A percentile compares a stretch with the other conserved stretches of the same genome.
Evolutionary conservation across 2,888 invertebrate species (phyloP).

Genomic region (Tetragonula carbonaria): DNA sequence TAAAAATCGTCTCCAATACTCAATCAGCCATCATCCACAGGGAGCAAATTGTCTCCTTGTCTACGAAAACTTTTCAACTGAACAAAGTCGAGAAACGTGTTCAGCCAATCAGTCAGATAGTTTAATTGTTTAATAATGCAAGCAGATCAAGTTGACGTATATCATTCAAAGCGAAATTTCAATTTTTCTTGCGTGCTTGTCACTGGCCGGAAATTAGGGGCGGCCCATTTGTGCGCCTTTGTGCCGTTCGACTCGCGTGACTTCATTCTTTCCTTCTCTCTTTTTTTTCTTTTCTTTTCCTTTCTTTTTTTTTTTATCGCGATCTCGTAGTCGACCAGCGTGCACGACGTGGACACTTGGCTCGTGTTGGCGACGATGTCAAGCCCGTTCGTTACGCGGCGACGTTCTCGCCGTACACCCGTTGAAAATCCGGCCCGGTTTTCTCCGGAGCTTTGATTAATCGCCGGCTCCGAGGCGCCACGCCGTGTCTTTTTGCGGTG

Average conservation of each 20-base stretch:
- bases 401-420: conserved; percentile 4
- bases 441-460: conserved; percentile 25
- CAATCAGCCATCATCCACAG: not conserved
- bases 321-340: not conserved
- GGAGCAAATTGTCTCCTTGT: not conserved
- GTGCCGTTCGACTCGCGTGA: conserved; percentile 49
- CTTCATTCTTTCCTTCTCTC: not conserved
- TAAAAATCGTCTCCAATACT: not conserved
- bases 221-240: conserved; percentile 40
- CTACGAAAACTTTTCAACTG: conserved; percentile 73
- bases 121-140: conserved; percentile 66
- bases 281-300: no score
- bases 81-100: conserved; percentile 76
- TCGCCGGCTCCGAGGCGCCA: conserved; percentile 11
- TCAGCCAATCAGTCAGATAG: conserved; percentile 48
- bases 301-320: not conserved
- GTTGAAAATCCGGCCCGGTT: conserved; percentile 5
- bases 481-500: conserved; percentile 13
- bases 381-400: conserved; percentile 25
- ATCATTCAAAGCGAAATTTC: conserved; percentile 43
- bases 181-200: conserved; percentile 41
- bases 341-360: conserved; percentile 5
- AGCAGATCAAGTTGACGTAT: conserved; percentile 27
- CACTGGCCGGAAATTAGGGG: conserved; percentile 47
- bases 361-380: conserved; percentile 13